Percentiles rank a stretch among this genome's conserved stretches.
phyloP scores from a whole-genome alignment of 2,797 vertebrate species.

The Cuniculus paca region DNA sequence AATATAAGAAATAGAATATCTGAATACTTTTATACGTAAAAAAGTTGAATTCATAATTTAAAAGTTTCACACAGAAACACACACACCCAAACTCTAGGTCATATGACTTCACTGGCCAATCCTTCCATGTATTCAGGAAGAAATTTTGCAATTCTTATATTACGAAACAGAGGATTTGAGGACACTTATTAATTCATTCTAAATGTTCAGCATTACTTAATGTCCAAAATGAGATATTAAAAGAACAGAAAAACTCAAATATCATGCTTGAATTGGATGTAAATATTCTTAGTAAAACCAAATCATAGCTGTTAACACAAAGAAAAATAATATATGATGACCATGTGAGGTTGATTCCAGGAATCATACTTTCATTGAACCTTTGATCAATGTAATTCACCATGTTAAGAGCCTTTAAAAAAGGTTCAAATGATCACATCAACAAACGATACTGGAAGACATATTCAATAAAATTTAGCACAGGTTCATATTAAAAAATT shows the following conservation, averaged over 20 bases:
- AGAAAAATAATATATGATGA: background rate
- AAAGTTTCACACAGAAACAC: background rate
- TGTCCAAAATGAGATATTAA: conserved; percentile 12
- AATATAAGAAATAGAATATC: conserved; percentile 11
- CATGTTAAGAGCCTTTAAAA: background rate
- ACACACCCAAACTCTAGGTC: background rate
- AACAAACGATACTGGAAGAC: background rate
- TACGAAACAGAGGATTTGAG: background rate
- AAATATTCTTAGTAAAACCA: conserved; percentile 38
- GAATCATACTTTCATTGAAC: background rate
- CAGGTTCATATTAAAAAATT: background rate
- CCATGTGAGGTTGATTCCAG: background rate
- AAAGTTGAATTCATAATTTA: conserved; percentile 33
- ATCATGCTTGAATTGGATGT: background rate
- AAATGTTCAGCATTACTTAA: background rate
- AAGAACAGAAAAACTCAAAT: conserved; percentile 24
- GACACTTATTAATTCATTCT: conserved; percentile 7
- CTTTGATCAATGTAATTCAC: background rate
- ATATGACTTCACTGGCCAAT: background rate
- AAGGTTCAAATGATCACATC: background rate
- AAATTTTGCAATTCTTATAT: background rate
- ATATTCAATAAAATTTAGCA: background rate
- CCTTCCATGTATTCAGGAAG: background rate
- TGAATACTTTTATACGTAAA: background rate
- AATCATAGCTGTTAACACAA: background rate